A percentile compares a stretch with the other conserved stretches of the same genome.
These are phyloP conservation scores for Drosophila gaucha DNA, from an alignment of 2,888 invertebrate genomes.

Conservation along the genomic window DNA sequence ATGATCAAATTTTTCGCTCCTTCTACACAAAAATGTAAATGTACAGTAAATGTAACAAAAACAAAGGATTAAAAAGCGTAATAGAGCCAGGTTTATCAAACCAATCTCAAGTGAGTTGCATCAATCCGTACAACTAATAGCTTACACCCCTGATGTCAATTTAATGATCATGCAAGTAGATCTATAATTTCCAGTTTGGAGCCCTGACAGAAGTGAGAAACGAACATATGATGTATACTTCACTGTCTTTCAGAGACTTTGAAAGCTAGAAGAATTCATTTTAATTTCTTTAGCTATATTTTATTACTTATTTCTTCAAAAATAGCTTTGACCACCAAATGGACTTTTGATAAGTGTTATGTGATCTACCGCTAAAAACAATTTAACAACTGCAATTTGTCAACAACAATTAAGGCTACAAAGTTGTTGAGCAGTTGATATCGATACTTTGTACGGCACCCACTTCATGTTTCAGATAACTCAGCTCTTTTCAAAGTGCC, in stretches of 20 bases:
- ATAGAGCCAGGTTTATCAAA: too few relatives aligned
- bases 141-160: too few relatives aligned
- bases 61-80: too few relatives aligned
- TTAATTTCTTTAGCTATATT: not conserved
- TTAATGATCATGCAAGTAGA: too few relatives aligned
- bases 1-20: too few relatives aligned
- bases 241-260: not conserved
- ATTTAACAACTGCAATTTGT: conserved; percentile 31
- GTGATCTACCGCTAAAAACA: not conserved
- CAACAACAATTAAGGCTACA: conserved; percentile 25
- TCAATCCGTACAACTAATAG: too few relatives aligned
- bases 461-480: conserved; percentile 40
- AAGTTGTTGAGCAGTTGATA: conserved; percentile 8
- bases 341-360: conserved; percentile 39
- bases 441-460: conserved; percentile 46
- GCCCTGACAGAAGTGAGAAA: too few relatives aligned
- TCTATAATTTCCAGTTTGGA: too few relatives aligned
- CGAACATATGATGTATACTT: too few relatives aligned
- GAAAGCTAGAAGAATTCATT: not conserved
- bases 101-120: too few relatives aligned
- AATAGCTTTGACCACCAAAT: conserved; percentile 17
- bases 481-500: conserved; percentile 9
- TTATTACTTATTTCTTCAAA: not conserved
- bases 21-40: too few relatives aligned
- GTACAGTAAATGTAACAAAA: too few relatives aligned